Evolutionary conservation across 2,113 vertebrate species (phyloP).

Genomic region (Ochotona curzoniae): DNA sequence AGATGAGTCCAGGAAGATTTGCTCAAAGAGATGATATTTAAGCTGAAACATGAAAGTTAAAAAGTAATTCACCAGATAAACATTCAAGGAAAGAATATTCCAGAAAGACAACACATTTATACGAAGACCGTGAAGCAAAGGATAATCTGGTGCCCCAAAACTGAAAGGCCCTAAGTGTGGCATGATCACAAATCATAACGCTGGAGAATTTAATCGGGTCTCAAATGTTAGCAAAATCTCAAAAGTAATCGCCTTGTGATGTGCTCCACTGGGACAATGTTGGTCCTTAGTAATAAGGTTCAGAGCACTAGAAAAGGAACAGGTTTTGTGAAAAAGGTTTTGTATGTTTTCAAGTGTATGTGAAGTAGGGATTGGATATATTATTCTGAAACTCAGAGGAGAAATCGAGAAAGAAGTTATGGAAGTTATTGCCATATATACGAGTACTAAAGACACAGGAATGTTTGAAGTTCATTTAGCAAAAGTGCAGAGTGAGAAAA

Average conservation of each 20-base stretch:
- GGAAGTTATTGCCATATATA: conserved; percentile 13
- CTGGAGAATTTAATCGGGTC: background rate
- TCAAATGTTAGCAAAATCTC: too few relatives aligned
- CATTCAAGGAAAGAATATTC: background rate
- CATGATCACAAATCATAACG: background rate
- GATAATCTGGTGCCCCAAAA: background rate
- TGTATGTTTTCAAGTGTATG: conserved; percentile 22
- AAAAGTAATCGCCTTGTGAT: too few relatives aligned
- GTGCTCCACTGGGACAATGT: background rate
- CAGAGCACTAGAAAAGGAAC: background rate
- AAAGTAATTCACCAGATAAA: background rate
- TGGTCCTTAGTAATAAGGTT: conserved; percentile 1
- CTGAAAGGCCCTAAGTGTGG: conserved; percentile 37
- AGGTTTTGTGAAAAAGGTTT: conserved; percentile 17
- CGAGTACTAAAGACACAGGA: background rate
- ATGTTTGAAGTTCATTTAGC: conserved; percentile 15
- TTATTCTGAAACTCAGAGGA: conserved; percentile 9
- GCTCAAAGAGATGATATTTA: conserved; percentile 10
- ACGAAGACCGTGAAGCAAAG: background rate
- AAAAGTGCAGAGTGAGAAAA: conserved; percentile 28
- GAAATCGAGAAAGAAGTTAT: conserved; percentile 24
- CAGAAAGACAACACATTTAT: background rate
- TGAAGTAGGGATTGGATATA: background rate
- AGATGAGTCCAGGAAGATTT: background rate
- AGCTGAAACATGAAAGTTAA: conserved; percentile 1